Evolutionary conservation across 2,113 vertebrate genomes (phyloP), one percentile per base, ranked within the genome.

Genomic region (Cololabis saira): DNA sequence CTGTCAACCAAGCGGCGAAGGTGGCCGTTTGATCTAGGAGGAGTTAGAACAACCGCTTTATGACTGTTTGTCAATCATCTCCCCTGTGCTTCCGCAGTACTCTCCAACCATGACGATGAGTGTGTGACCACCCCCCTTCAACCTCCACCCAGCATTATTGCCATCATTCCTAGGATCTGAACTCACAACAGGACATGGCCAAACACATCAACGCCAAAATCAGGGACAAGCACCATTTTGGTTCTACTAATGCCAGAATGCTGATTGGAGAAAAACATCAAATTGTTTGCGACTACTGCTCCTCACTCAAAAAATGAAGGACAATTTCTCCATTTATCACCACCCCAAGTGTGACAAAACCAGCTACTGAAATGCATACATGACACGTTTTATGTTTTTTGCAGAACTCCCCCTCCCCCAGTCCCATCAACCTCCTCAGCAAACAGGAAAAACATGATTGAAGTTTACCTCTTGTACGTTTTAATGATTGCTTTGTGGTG

Each of bases 41-140:
- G 33, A 37, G 33, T 37, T 37, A 55, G 37, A 19, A 40, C 17
- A n/a, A 11, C 16, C n/a, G 27, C 3, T 4, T 1, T n/a, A 8
- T 42, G 12, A 0, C 19, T 27, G 40, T 55, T 80, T 37, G 33
- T 83, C 76, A 91, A 55, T 68, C 76, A 67, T 82, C 74, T 90
- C 69, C n/a, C 62, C 42, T 85, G 42, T 78, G 79, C 85, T 77
- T 92, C 80, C 70, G 80, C 89, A 99, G 96, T 99, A 99, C 92
- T 99, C 97, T 92, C 96, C 97, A 87, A 98, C 97, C 95, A 99
- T 99, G 98, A 99, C 97, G 90, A 99, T 99, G 97, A 99, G 97
- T 69, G 98, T 99, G 95, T 99, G 96, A 98, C 92, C 82, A 79
- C 81, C 85, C 87, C 90, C 67, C 61, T 83, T 21, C 45, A 18